Evolutionary conservation across 1,140 invertebrate genomes (phyloP), one percentile per base, ranked within the genome.

Genomic region (Anastatus disparis): DNA sequence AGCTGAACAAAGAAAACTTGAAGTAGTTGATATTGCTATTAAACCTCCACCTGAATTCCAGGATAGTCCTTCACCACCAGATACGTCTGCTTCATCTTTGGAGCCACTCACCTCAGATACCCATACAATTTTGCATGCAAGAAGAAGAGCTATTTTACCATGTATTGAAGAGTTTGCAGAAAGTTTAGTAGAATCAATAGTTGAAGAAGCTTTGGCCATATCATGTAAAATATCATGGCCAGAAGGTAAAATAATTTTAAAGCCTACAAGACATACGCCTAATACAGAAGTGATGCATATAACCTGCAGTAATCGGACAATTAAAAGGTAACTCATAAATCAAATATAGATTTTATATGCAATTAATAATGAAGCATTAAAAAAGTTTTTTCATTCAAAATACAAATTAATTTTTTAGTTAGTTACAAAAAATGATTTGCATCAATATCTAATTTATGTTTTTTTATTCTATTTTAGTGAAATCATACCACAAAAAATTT

Each of bases 41-140:
- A 92, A 93, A 76, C 93, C 93, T 61, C 93, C 93, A 4, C 90
- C 89, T 17, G 91, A 94, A 76, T 94, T 94, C 84, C 93, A 94
- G 84, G 92, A 92, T 78, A 87, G 82, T 67, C 85, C 86, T 15
- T 85, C 85, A 17, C 81, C 84, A 6, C 81, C 83, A 2, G 81
- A 83, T 29, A 84, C 84, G 3, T 67, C 63, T 40, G 79, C 82
- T 17, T 80, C 80, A 8, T 83, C 79, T 15, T 75, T 82, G 29
- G 80, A 78, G 22, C 82, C 81, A 13, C 76, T 84, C 62, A 68
- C 74, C 74, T 66, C 76, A 4, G 50, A 62, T 55, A 62, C 31
- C 6, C 53, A 66, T 24, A 67, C 58, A n/a, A 53, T 62, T 53
- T 59, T 67, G 24, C 44, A 62, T n/a, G n/a, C 56, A 42, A 29